Evolutionary conservation across 2,797 vertebrate genomes (phyloP).

Genomic region (Eulemur rubriventer): DNA sequence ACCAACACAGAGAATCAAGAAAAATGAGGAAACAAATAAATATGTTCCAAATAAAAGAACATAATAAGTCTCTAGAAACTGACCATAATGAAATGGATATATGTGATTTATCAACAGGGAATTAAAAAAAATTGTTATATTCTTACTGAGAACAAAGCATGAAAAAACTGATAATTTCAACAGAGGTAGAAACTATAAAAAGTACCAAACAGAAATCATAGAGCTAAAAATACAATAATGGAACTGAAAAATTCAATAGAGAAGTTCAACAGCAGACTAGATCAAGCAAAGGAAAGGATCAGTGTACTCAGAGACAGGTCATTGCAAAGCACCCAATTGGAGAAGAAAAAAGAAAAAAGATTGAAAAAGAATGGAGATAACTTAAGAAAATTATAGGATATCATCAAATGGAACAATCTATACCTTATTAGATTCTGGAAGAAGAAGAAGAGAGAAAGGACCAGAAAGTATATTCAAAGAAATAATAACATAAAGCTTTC

Average conservation of each 20-base stretch:
- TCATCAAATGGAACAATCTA: not conserved
- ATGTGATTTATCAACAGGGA: not conserved
- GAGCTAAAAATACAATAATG: not conserved
- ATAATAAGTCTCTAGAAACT: not conserved
- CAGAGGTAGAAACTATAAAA: not conserved
- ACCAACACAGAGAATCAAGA: not conserved
- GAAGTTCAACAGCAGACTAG: not conserved
- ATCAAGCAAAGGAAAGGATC: not conserved
- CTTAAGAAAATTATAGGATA: not conserved
- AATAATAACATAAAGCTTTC: not conserved
- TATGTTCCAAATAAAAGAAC: not conserved
- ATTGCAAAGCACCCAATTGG: not conserved
- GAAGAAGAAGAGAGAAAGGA: not conserved
- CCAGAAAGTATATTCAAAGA: not conserved
- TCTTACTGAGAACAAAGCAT: not conserved
- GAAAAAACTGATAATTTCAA: not conserved
- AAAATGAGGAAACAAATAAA: not conserved
- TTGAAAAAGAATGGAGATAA: not conserved
- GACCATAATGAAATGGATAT: not conserved
- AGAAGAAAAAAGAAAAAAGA: not conserved
- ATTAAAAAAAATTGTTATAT: not conserved
- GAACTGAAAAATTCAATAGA: not conserved
- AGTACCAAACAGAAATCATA: not conserved
- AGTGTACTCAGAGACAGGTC: too few relatives aligned
- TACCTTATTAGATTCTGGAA: not conserved